A percentile compares a stretch with the other conserved stretches of the same genome.
Evolutionary conservation across 2,888 invertebrate species (phyloP).

Genomic region (Ectropis crepuscularia): DNA sequence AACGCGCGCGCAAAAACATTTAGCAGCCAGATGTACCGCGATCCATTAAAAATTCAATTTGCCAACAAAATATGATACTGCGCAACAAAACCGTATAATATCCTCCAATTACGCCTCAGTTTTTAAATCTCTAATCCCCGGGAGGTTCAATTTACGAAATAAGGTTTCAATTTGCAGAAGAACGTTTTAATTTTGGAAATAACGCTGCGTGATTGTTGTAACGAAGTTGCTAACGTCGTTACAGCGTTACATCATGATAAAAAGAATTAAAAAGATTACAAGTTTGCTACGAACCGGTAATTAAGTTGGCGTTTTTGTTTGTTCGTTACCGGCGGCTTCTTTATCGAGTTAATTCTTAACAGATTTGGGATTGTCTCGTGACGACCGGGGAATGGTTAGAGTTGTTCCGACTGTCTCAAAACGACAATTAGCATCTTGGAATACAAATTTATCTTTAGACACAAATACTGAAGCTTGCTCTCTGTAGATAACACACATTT

Average conservation of each 20-base stretch:
- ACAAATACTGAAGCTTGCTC: too few species aligned
- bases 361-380: constrained; percentile 13
- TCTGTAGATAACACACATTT: too few species aligned
- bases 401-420: neutral
- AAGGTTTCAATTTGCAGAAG: constrained; percentile 26
- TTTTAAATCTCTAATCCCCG: constrained; percentile 13
- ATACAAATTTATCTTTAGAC: too few species aligned
- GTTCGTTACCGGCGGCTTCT: constrained; percentile 51
- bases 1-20: too few species aligned
- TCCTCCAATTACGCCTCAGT: constrained; percentile 13
- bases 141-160: constrained; percentile 26
- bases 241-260: constrained; percentile 65
- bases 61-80: constrained; percentile 12
- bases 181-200: constrained; percentile 26
- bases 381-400: neutral
- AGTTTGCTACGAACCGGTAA: constrained; percentile 55
- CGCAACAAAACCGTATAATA: neutral
- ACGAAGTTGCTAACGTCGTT: constrained; percentile 47
- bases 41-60: neutral
- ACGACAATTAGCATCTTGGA: too few species aligned
- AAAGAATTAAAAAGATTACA: constrained; percentile 67
- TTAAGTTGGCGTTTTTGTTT: constrained; percentile 69
- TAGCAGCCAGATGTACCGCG: too few species aligned
- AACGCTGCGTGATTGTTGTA: constrained; percentile 41
- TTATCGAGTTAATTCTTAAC: constrained; percentile 34